Base-by-base conservation (phyloP, 64 coral and sea anemone species). In the Dendronephthya gigantea region DNA sequence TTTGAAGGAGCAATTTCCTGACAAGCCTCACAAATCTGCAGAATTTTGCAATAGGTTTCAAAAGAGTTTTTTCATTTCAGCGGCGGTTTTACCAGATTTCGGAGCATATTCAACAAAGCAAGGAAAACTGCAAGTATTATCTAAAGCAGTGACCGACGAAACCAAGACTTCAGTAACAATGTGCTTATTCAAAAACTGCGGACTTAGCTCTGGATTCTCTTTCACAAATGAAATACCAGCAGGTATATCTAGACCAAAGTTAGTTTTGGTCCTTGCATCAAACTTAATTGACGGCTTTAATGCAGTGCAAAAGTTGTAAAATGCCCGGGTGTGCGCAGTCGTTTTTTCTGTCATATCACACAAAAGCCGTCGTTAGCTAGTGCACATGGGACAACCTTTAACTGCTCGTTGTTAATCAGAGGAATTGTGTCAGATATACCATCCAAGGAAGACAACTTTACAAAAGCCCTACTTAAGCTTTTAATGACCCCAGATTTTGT, bases 71-170 rank as follows among this genome's bases (percentile, higher is more conserved):
- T 83, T 88, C 81, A 88, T 88, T 52, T 88, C 87, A 40, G 81
- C 22, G 59, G 72, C 87, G 40, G 87, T 82, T 66, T 88, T 88
- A 22, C 87, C 79, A 30, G 16, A 35, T 88, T 88, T 83, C 36
- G 35, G 37, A 36, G 59, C 79, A 39, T 88, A 88, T 40, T 88
- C 28, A 82, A 83, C 87, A 14, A 50, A 72, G 59, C 87, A 88
- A 34, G 49, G 87, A 28, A 88, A 50, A 83, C 87, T 88, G 76
- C 47, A 82, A 51, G 74, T 88, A 35, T 88, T 88, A 79, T 88
- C 87, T 35, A 88, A 35, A 15, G 76, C 82, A 58, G 87, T 82
- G 27, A 88, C 87, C 35, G 87, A 88, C 50, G 55, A 82, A 52
- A 82, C 72, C 49, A 88, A 33, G 31, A 49, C 32, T 40, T 68